Evolutionary conservation across 2,113 vertebrate genomes (phyloP), one percentile per base, ranked within the genome.

Genomic region (Oreochromis niloticus): DNA sequence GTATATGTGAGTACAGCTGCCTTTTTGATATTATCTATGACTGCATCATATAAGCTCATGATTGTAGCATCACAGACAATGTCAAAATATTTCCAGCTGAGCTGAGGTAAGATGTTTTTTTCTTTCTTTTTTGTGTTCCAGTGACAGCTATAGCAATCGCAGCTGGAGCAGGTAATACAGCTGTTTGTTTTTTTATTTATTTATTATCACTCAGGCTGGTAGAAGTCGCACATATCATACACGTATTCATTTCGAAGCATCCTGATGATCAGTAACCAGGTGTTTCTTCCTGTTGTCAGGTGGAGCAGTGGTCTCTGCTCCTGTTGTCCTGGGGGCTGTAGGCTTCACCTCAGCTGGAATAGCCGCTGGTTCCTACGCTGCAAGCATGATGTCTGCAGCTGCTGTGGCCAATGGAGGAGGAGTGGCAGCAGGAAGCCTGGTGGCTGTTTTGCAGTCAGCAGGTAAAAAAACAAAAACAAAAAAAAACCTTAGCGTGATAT

Each of bases 271-370:
- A 56, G 4, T 46, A 63, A 43, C 13, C 9, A 61, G 6, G 12
- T 71, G 0, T 19, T 24, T 30, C n/a, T 50, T 48, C 9, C 46
- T 46, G 6, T 43, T 52, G 19, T 55, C 14, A 80, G 86, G 57
- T 4, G 87, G 61, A 56, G 34, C 81, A 1, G 14, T 95, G 11
- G 32, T 2, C 0, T 3, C 52, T 17, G 91, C 85, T 10, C 95
- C 95, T 3, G 0, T 87, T 4, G 63, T 8, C 5, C 36, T 96
- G 30, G 87, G 88, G 0, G 83, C 24, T 1, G 0, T 63, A 1
- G 95, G 95, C 1, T 96, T 96, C 86, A 93, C 90, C 2, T 54
- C 93, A 16, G 85, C 0, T 9, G 95, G 95, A 1, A 91, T 96
- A 14, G 78, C 91, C 0, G 93, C 63, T 2, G 82, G 93, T 1